Conservation (phyloP, 2,888 invertebrate species). For the Ophioninae sp. region DNA sequence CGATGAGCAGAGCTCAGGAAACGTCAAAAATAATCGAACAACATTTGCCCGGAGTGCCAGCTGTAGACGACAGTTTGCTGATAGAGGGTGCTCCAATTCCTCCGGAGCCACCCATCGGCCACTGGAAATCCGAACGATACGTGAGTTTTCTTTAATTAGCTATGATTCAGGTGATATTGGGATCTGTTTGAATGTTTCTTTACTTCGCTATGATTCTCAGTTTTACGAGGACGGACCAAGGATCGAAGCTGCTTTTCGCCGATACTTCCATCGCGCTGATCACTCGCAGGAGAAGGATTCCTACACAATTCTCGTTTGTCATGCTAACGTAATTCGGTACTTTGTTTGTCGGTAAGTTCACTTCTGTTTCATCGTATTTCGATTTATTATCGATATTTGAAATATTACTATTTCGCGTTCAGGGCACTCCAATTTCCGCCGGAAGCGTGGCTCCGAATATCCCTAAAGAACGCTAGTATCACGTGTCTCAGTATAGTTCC, state of each 20-base stretch:
- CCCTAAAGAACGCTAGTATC: constrained; percentile 95
- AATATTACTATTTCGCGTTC: constrained; percentile 72
- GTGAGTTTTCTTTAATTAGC: constrained; percentile 81
- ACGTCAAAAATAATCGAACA: constrained; percentile 92
- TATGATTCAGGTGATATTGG: not conserved
- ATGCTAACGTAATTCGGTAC: constrained; percentile 98
- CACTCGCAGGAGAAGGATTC: constrained; percentile 90
- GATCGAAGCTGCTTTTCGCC: constrained; percentile 97
- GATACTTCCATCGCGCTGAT: constrained; percentile 95
- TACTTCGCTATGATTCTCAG: constrained; percentile 73
- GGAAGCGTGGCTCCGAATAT: constrained; percentile 97
- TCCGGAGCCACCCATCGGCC: constrained; percentile 94
- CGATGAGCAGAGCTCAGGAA: constrained; percentile 96
- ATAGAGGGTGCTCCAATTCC: constrained; percentile 97
- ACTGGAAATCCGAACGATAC: constrained; percentile 92
- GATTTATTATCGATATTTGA: not conserved
- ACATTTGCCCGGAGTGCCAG: constrained; percentile 84
- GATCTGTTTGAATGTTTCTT: no score
- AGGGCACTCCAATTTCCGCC: constrained; percentile 98
- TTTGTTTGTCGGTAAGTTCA: constrained; percentile 91
- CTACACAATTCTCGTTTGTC: constrained; percentile 96
- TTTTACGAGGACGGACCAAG: constrained; percentile 95
- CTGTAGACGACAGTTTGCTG: constrained; percentile 88
- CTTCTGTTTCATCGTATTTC: not conserved
- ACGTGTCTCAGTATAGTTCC: constrained; percentile 95